These are phyloP conservation scores for Argyresthia goedartella DNA, from an alignment of 2,888 invertebrate species.

Conservation along the genomic window DNA sequence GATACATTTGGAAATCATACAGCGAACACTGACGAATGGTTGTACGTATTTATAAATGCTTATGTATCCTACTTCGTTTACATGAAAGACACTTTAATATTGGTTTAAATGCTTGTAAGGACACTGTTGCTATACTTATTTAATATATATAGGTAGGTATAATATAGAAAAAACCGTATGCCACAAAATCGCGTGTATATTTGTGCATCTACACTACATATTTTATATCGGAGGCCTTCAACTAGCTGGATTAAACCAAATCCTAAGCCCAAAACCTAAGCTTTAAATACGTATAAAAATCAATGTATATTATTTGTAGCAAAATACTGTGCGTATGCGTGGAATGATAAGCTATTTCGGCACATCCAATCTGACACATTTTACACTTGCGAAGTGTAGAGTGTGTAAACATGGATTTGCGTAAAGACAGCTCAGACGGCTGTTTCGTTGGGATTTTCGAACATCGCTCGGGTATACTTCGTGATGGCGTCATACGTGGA, in stretches of 20 bases:
- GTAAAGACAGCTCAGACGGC: slow-evolving; percentile 56
- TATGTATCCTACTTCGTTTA: slow-evolving; percentile 20
- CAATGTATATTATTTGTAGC: slow-evolving; percentile 50
- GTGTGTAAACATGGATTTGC: background rate
- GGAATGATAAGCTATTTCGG: slow-evolving; percentile 54
- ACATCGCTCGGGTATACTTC: slow-evolving; percentile 61
- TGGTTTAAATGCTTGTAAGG: slow-evolving; percentile 13
- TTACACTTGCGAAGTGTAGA: background rate
- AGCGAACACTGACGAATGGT: background rate
- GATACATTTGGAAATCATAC: background rate
- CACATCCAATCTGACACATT: background rate
- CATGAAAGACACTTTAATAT: slow-evolving; percentile 10
- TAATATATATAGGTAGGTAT: slow-evolving; percentile 21
- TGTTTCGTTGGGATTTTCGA: slow-evolving; percentile 57
- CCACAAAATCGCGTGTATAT: slow-evolving; percentile 24
- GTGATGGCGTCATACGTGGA: slow-evolving; percentile 58
- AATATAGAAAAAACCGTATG: too few species aligned
- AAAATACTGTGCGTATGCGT: slow-evolving; percentile 51
- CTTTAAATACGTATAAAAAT: slow-evolving; percentile 35
- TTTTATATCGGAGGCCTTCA: slow-evolving; percentile 16
- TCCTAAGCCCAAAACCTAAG: background rate
- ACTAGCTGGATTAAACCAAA: slow-evolving; percentile 17
- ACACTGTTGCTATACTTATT: slow-evolving; percentile 11
- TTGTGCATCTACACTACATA: slow-evolving; percentile 25
- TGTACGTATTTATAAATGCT: slow-evolving; percentile 29